Base-by-base conservation (phyloP, 2,797 vertebrate genomes). In the Trachops cirrhosus region DNA sequence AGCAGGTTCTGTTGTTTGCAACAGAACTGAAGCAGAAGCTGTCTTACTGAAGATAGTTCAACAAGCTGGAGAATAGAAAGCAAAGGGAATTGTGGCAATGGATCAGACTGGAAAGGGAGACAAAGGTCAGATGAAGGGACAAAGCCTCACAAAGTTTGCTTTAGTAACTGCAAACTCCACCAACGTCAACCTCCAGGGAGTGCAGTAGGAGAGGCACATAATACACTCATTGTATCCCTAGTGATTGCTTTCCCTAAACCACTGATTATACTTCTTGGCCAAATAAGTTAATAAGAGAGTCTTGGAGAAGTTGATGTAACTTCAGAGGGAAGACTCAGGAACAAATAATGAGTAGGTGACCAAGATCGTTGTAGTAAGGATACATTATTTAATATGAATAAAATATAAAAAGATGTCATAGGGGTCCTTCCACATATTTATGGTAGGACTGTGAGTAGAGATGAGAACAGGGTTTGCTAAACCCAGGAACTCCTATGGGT, bases 161-260 rank as follows among this genome's bases (percentile, higher is more conserved):
- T 96, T 80, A 89, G 48, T 94, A 89, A 96, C 79, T 96, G 64
- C 48, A 80, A 85, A 96, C 86, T 85, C 74, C 83, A 96, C 26
- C n/a, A 57, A 34, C 32, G 67, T 93, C 70, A 93, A 26, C 7
- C 79, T 93, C 67, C 89, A 73, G 77, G 83, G 64, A 78, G 29
- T 34, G 22, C 11, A 71, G 64, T 46, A 39, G 77, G 64, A 34
- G 29, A 86, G 74, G 29, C 37, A 80, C 16, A 32, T 44, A 80
- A 91, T 87, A 94, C 9, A 3, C 10, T 57, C 86, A 24, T 79
- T 80, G 52, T 91, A 62, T 64, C 89, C 86, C 41, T n/a, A 52
- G 83, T 26, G 39, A 89, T 54, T 71, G 29, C 73, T 93, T 94
- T 83, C 89, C 52, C 91, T 91, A 71, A 75, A 68, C 32, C 79